phyloP scores from a whole-genome alignment of 2,797 vertebrate genomes.

The Neosalanx taihuensis region DNA sequence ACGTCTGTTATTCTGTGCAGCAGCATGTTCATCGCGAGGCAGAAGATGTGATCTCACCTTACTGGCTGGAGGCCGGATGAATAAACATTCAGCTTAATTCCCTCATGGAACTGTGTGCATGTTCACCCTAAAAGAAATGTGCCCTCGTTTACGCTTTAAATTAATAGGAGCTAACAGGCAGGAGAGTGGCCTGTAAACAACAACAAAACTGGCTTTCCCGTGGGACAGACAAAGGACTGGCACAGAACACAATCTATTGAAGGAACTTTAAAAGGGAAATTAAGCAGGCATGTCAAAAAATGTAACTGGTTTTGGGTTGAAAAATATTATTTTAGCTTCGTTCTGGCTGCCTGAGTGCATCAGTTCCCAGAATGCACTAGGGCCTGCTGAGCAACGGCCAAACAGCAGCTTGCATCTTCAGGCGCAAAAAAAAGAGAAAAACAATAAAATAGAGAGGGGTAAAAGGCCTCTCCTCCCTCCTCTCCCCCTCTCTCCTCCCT shows the following conservation, averaged over 20 bases:
- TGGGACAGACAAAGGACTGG: conserved; percentile 59
- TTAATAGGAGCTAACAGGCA: conserved; percentile 62
- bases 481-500: no score
- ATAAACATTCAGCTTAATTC: conserved; percentile 54
- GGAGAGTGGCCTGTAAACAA: conserved; percentile 56
- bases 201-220: conserved; percentile 51
- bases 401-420: conserved; percentile 40
- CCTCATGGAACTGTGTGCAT: conserved; percentile 46
- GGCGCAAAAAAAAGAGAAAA: conserved; percentile 13
- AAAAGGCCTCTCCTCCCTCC: neutral
- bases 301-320: conserved; percentile 59
- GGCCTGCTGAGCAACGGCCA: conserved; percentile 55
- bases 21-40: conserved; percentile 27
- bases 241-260: conserved; percentile 60
- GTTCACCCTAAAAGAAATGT: conserved; percentile 45
- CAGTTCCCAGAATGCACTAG: conserved; percentile 48
- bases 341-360: conserved; percentile 43
- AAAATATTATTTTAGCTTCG: conserved; percentile 61
- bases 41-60: conserved; percentile 33
- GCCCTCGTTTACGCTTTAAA: conserved; percentile 63
- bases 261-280: conserved; percentile 65
- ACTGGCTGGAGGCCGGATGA: conserved; percentile 51
- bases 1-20: conserved; percentile 41
- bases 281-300: conserved; percentile 67
- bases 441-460: neutral